Conservation (phyloP, 2,888 invertebrate genomes). For the Xestia sexstrigata region DNA sequence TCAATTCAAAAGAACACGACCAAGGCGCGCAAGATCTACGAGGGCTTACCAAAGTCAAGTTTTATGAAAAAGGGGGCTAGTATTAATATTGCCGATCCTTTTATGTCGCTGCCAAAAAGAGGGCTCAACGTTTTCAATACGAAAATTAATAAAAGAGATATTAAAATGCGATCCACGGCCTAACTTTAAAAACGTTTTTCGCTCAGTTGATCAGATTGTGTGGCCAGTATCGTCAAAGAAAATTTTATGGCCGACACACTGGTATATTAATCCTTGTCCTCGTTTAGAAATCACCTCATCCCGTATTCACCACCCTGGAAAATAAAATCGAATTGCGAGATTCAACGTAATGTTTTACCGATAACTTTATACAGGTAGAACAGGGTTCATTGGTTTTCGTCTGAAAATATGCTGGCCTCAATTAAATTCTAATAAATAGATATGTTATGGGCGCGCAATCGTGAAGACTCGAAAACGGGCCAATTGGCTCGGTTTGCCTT, state of each 20-base stretch:
- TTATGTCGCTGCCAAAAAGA: slow-evolving; percentile 26
- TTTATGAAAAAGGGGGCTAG: slow-evolving; percentile 34
- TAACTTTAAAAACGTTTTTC: slow-evolving; percentile 20
- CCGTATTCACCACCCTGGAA: slow-evolving; percentile 13
- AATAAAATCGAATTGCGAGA: slow-evolving; percentile 30
- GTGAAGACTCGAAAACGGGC: too few relatives aligned
- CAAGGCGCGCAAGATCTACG: slow-evolving; percentile 3
- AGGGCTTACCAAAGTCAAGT: slow-evolving; percentile 27
- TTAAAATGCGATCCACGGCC: slow-evolving; percentile 39
- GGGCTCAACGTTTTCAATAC: slow-evolving; percentile 14
- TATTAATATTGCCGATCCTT: slow-evolving; percentile 20
- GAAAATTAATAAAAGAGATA: slow-evolving; percentile 36
- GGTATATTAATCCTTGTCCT: slow-evolving; percentile 20
- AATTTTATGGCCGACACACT: slow-evolving; percentile 20
- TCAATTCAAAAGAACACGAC: slow-evolving; percentile 14
- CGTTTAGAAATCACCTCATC: slow-evolving; percentile 26
- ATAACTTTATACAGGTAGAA: background rate
- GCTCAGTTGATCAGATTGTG: slow-evolving; percentile 24
- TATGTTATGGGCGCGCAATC: too few relatives aligned
- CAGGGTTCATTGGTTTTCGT: too few relatives aligned
- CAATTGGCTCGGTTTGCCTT: too few relatives aligned
- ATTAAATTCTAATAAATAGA: too few relatives aligned
- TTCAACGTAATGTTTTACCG: slow-evolving; percentile 4
- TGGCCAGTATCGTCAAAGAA: slow-evolving; percentile 8
- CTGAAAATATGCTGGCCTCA: too few relatives aligned